phyloP scores from a whole-genome alignment of 2,888 invertebrate species.

The Stictocephala bisonia region DNA sequence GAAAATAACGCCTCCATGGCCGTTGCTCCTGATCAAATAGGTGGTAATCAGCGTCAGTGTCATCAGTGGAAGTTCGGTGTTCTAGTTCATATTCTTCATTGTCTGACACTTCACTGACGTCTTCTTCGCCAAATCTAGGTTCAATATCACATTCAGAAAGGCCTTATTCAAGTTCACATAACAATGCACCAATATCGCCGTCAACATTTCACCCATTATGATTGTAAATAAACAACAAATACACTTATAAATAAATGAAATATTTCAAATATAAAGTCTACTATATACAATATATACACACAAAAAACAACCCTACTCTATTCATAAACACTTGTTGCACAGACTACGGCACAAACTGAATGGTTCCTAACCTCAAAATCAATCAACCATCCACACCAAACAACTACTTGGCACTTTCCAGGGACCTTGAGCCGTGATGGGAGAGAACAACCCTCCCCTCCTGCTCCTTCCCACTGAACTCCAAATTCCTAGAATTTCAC shows the following conservation, averaged over 20 bases:
- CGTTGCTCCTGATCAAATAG: neutral
- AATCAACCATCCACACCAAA: too few relatives aligned
- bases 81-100: slow-evolving; percentile 12
- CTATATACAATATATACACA: neutral
- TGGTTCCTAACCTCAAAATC: neutral
- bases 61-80: slow-evolving; percentile 1
- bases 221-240: too few relatives aligned
- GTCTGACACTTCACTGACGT: slow-evolving; percentile 1
- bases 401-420: too few relatives aligned
- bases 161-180: slow-evolving; percentile 19
- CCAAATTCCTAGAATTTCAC: neutral
- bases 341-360: slow-evolving; percentile 2
- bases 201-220: slow-evolving; percentile 1
- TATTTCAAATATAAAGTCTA: neutral
- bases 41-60: slow-evolving; percentile 24
- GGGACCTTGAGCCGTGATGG: too few relatives aligned
- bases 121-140: neutral
- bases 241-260: too few relatives aligned
- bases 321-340: slow-evolving; percentile 24
- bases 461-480: neutral
- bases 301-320: neutral
- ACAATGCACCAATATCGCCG: slow-evolving; percentile 3
- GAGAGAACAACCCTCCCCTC: neutral
- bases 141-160: slow-evolving; percentile 10
- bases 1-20: neutral